Conservation (phyloP, 2,797 vertebrate genomes). For the Alexandromys oeconomus region DNA sequence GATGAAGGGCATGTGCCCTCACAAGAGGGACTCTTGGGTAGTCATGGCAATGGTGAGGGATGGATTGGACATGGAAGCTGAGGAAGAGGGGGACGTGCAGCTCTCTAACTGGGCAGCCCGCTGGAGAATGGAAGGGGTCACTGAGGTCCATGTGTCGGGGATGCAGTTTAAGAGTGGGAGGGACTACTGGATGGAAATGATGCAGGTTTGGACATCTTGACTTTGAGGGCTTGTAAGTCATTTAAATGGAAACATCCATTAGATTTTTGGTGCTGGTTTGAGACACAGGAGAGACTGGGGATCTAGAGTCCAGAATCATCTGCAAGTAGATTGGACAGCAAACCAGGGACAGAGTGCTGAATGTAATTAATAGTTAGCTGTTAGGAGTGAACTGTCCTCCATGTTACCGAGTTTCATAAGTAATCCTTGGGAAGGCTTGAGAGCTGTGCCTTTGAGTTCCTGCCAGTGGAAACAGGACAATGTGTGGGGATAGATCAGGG, state of each 20-base stretch:
- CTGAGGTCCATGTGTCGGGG: background rate
- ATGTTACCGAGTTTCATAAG: background rate
- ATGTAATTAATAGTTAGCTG: constrained; percentile 1
- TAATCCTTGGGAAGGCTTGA: constrained; percentile 8
- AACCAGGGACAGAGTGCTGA: background rate
- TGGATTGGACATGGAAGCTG: background rate
- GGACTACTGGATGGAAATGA: background rate
- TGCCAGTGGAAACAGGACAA: background rate
- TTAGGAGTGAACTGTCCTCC: constrained; percentile 25
- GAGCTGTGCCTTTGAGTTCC: constrained; percentile 39
- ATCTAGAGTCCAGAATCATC: background rate
- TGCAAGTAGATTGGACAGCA: background rate
- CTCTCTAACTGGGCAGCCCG: background rate
- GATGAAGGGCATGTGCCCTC: background rate
- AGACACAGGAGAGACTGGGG: background rate
- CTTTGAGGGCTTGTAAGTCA: constrained; percentile 7
- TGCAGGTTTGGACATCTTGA: background rate
- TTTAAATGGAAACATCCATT: background rate
- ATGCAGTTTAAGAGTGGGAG: background rate
- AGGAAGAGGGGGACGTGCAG: background rate
- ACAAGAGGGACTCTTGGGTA: background rate
- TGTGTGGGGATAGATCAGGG: background rate
- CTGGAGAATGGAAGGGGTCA: background rate
- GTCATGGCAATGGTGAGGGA: background rate
- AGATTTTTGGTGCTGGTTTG: constrained; percentile 35